Percentiles rank a stretch among this genome's conserved stretches.
Conservation (phyloP, 2,797 vertebrate genomes). For the Galago senegalensis region DNA sequence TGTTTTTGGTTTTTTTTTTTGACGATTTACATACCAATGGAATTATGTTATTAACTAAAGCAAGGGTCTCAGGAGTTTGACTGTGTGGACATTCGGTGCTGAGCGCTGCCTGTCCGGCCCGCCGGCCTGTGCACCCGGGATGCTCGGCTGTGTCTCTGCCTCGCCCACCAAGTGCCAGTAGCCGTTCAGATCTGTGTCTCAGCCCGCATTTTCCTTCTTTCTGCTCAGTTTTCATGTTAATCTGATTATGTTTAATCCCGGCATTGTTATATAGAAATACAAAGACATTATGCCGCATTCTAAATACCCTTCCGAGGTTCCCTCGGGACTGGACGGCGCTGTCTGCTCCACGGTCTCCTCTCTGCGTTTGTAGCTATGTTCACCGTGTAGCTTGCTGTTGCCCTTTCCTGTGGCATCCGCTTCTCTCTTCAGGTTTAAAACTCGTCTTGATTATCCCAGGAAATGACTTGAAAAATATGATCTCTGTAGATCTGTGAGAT, state of each 20-base stretch:
- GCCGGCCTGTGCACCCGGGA: background rate
- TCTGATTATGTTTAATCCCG: background rate
- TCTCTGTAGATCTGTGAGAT: background rate
- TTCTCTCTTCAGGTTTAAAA: slow-evolving; percentile 23
- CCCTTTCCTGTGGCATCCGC: background rate
- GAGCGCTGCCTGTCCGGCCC: background rate
- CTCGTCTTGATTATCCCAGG: background rate
- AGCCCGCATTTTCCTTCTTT: background rate
- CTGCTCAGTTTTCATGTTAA: background rate
- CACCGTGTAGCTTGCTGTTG: background rate
- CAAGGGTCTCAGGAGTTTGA: background rate
- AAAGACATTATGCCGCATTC: background rate
- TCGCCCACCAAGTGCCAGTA: background rate
- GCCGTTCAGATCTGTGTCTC: background rate
- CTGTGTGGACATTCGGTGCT: background rate
- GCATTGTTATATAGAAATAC: background rate
- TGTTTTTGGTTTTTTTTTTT: background rate
- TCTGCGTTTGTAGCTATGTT: background rate
- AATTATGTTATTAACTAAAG: background rate
- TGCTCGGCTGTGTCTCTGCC: background rate
- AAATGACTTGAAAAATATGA: background rate
- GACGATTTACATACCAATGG: background rate
- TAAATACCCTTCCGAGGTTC: background rate
- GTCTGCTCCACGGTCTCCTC: background rate
- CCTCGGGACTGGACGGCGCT: background rate